Percentiles rank a stretch among this genome's conserved stretches.
Conservation (phyloP, 2,888 invertebrate species). For the Stictocephala bisonia region DNA sequence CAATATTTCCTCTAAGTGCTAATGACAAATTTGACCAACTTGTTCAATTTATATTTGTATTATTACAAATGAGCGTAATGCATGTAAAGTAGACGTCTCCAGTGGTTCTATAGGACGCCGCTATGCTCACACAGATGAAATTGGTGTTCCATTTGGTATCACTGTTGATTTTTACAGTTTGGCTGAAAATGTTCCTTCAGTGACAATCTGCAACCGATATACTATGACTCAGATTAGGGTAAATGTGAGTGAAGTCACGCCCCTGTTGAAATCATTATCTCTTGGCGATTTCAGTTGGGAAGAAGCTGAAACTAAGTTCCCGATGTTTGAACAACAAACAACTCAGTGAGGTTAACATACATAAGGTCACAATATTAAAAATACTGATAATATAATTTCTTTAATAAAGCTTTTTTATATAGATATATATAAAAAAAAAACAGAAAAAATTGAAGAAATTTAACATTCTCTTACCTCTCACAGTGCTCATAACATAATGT, state of each 20-base stretch:
- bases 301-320: conserved; percentile 82
- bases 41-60: conserved; percentile 81
- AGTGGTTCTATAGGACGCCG: conserved; percentile 96
- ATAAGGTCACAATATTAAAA: background rate
- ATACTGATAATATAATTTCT: background rate
- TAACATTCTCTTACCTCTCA: too few relatives aligned
- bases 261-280: conserved; percentile 81
- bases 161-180: conserved; percentile 98
- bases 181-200: conserved; percentile 83
- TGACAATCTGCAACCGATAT: conserved; percentile 94
- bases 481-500: too few relatives aligned
- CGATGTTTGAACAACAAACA: conserved; percentile 73
- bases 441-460: too few relatives aligned
- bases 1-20: conserved; percentile 92
- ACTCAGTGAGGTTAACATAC: conserved; percentile 19
- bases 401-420: conserved; percentile 33
- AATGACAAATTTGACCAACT: conserved; percentile 90
- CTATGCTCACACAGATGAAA: conserved; percentile 97
- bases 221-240: conserved; percentile 94
- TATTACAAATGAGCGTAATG: conserved; percentile 84
- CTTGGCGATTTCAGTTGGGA: conserved; percentile 81
- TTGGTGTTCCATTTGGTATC: conserved; percentile 97
- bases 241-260: conserved; percentile 82
- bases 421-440: too few relatives aligned
- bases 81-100: conserved; percentile 94